Percentiles rank a stretch among this genome's conserved stretches.
Conservation (phyloP, 2,797 vertebrate species). For the Micromesistius poutassou region DNA sequence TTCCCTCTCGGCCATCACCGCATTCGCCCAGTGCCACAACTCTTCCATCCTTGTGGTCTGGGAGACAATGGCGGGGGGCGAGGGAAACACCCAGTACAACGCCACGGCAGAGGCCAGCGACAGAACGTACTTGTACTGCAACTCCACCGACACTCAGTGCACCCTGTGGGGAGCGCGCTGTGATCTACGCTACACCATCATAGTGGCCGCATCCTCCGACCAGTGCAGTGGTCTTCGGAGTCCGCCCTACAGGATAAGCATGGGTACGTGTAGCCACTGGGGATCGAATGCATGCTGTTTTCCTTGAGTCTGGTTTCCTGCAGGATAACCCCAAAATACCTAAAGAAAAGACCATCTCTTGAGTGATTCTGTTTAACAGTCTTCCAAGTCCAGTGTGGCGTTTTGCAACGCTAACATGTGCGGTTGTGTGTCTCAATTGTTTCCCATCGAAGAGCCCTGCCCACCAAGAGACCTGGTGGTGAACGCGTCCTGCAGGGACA, state of each 20-base stretch:
- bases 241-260: constrained; percentile 63
- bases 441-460: constrained; percentile 61
- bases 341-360: too few species aligned
- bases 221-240: constrained; percentile 64
- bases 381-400: neutral
- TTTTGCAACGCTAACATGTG: neutral
- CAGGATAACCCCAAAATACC: too few species aligned
- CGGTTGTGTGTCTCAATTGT: neutral
- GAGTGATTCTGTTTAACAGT: neutral
- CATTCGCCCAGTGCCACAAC: constrained; percentile 55
- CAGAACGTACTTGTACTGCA: constrained; percentile 57
- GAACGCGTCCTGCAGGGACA: constrained; percentile 41
- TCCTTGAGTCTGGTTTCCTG: neutral
- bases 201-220: constrained; percentile 59
- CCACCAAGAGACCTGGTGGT: constrained; percentile 46
- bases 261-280: constrained; percentile 46
- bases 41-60: constrained; percentile 63
- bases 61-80: constrained; percentile 37
- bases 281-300: neutral
- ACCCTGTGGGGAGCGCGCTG: constrained; percentile 58
- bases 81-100: constrained; percentile 44
- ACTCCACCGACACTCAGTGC: constrained; percentile 58
- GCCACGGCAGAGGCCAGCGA: constrained; percentile 62
- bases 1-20: constrained; percentile 56
- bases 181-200: constrained; percentile 64